Evolutionary conservation across 2,888 invertebrate genomes (phyloP), one percentile per base, ranked within the genome.

Genomic region (Carpatolechia fugitivella): DNA sequence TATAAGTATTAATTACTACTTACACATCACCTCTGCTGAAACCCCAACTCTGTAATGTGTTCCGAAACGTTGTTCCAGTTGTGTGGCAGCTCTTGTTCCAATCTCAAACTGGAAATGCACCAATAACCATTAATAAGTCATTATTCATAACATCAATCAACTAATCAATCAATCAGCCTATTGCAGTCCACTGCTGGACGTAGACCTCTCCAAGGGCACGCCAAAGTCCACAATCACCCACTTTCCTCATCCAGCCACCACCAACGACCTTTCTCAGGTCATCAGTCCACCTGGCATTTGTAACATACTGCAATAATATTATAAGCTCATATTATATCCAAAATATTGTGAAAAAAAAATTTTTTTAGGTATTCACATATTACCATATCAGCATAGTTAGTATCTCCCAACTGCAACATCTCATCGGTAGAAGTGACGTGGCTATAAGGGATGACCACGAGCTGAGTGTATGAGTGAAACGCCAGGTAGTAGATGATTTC

Each of bases 381-480:
- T 59, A 91, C 91, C 81, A 87, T 76, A 54, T 89, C 78, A 36
- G 69, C 79, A 58, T 79, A 90, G 60, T 89, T 87, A 3, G 68
- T 70, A 1, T 78, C 73, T 0, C 65, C 52, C 5, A 20, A 3
- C 29, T 44, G 29, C 2, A 68, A 13, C 0, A 73, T 62, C 1
- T 59, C 57, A 4, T 65, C 66, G n/a, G 60, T 60, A 11, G 56
- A 64, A 8, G 31, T 51, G 0, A 82, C 66, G 54, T 90, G 80
- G 48, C 91, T 91, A 59, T 87, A 91, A 0, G 92, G 91, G n/a
- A 91, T 65, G 7, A 92, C 64, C 8, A 92, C 74, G 29, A 90
- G 69, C 59, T 93, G 93, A 0, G 91, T 86, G 66, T 84, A 93
- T 0, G 92, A 92, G 70, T 93, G 93, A 57, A 92, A 83, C 0